Conservation (phyloP, 2,888 invertebrate species). For the Brenthis hecate region DNA sequence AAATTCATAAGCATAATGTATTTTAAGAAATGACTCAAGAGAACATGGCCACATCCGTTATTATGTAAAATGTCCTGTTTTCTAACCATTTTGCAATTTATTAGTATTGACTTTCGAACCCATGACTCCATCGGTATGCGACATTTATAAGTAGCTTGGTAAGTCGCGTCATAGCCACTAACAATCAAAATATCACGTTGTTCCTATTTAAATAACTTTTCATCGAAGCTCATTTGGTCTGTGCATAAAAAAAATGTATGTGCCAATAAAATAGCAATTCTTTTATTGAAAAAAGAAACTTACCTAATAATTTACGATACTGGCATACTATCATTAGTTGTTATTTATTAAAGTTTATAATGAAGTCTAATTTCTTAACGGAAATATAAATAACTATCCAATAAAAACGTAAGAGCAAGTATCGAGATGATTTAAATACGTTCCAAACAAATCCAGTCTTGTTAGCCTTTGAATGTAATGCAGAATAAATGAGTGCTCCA, state of each 20-base stretch:
- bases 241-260: background rate
- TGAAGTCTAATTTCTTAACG: slow-evolving; percentile 11
- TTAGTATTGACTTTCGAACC: slow-evolving; percentile 66
- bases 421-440: no score
- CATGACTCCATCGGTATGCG: slow-evolving; percentile 77
- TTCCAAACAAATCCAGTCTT: background rate
- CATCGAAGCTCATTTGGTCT: background rate
- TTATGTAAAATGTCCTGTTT: slow-evolving; percentile 66
- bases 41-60: slow-evolving; percentile 51
- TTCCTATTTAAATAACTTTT: background rate
- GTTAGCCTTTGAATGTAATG: slow-evolving; percentile 50
- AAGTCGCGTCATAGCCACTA: slow-evolving; percentile 36
- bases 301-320: slow-evolving; percentile 14
- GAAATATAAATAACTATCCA: slow-evolving; percentile 31
- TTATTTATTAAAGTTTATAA: slow-evolving; percentile 20
- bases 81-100: slow-evolving; percentile 71
- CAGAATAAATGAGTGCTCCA: slow-evolving; percentile 62
- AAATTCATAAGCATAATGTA: slow-evolving; percentile 33
- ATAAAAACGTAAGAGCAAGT: slow-evolving; percentile 6
- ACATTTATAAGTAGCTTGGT: slow-evolving; percentile 70
- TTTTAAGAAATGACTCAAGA: slow-evolving; percentile 43
- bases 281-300: background rate
- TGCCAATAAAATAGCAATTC: background rate
- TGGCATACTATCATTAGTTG: slow-evolving; percentile 7
- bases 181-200: slow-evolving; percentile 25